phyloP scores from a whole-genome alignment of 2,888 invertebrate genomes.

The Lithodes maja region DNA sequence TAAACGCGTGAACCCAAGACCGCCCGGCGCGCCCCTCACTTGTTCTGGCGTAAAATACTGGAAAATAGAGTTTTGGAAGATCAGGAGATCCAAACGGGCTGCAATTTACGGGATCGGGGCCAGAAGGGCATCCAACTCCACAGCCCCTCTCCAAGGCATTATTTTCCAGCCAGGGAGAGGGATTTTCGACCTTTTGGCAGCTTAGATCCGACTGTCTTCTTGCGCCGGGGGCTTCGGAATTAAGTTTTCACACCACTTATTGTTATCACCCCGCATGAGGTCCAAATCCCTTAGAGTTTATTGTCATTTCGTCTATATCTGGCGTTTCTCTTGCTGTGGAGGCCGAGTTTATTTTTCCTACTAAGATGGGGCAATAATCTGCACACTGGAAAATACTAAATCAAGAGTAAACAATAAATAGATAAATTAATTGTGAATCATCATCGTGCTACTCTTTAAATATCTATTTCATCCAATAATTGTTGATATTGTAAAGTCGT shows the following conservation, averaged over 20 bases:
- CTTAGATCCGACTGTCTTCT: not conserved
- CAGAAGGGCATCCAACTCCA: not conserved
- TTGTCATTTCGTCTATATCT: not conserved
- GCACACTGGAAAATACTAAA: too few species aligned
- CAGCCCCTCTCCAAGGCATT: not conserved
- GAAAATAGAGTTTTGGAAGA: not conserved
- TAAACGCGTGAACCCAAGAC: too few species aligned
- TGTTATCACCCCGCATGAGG: not conserved
- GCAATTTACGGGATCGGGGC: not conserved
- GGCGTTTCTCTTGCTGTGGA: too few species aligned
- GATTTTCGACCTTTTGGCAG: not conserved
- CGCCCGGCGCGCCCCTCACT: not conserved
- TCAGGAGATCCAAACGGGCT: not conserved
- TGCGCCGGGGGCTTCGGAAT: not conserved
- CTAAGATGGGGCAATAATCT: too few species aligned
- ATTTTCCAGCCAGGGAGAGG: not conserved
- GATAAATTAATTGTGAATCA: too few species aligned
- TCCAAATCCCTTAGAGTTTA: constrained; percentile 1
- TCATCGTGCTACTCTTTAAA: too few species aligned
- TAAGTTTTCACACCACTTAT: constrained; percentile 1
- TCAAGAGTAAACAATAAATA: too few species aligned
- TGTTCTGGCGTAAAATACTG: not conserved
- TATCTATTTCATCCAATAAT: too few species aligned
- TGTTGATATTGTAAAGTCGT: too few species aligned
- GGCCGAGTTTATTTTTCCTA: too few species aligned